Conservation (phyloP, 2,113 vertebrate species). For the Psettodes erumei region DNA sequence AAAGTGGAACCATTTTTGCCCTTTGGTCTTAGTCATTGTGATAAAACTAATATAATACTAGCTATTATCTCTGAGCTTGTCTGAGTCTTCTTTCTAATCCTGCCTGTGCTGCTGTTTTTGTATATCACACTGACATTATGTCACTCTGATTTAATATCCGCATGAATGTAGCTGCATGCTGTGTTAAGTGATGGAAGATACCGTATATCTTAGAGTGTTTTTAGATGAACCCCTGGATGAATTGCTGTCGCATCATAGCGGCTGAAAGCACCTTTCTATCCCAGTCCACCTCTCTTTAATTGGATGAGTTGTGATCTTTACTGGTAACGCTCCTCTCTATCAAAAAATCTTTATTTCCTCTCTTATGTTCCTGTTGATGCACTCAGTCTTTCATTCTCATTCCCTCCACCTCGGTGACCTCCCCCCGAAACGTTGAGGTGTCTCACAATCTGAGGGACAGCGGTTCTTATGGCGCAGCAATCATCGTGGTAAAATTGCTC, state of each 20-base stretch:
- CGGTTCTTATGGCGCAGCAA: conserved; percentile 32
- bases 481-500: conserved; percentile 62
- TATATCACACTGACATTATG: too few species aligned
- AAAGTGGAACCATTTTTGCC: too few species aligned
- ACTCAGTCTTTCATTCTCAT: neutral
- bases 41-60: too few species aligned
- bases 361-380: neutral
- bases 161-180: neutral
- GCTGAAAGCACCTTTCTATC: neutral
- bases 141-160: neutral
- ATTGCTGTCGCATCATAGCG: neutral
- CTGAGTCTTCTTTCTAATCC: too few species aligned
- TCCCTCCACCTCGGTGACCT: neutral
- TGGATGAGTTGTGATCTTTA: neutral
- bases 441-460: too few species aligned
- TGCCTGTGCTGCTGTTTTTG: too few species aligned
- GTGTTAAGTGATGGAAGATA: too few species aligned
- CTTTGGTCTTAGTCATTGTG: too few species aligned
- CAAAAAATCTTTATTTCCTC: neutral
- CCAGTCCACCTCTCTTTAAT: neutral
- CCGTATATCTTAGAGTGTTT: too few species aligned
- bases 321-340: neutral
- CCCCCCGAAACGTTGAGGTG: conserved; percentile 3
- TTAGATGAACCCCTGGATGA: neutral
- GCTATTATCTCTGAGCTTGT: too few species aligned